Conservation (phyloP, 1,140 invertebrate species). For the Spodoptera frugiperda region DNA sequence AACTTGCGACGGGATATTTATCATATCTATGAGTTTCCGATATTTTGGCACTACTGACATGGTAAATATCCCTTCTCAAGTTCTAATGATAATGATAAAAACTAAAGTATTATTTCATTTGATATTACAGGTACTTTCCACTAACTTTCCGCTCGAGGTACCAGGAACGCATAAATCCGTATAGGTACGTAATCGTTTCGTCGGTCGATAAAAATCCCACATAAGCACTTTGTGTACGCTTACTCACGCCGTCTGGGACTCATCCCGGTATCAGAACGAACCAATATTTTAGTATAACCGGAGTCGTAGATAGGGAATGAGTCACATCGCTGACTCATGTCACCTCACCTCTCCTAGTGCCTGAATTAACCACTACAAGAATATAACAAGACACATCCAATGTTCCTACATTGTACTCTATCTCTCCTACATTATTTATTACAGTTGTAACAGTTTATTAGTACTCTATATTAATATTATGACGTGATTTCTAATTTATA, state of each 20-base stretch:
- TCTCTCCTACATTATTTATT: slow-evolving; percentile 8
- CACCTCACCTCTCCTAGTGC: slow-evolving; percentile 53
- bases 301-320: slow-evolving; percentile 49
- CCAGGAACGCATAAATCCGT: slow-evolving; percentile 6
- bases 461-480: slow-evolving; percentile 18
- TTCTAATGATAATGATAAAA: no score
- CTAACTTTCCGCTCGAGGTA: no score
- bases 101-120: no score
- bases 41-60: no score
- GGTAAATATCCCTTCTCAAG: no score
- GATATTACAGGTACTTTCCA: no score
- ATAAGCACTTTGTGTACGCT: slow-evolving; percentile 57
- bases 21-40: no score
- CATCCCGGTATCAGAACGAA: slow-evolving; percentile 62
- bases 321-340: slow-evolving; percentile 65
- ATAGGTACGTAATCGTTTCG: slow-evolving; percentile 1
- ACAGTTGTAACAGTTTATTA: slow-evolving; percentile 19
- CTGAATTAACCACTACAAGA: slow-evolving; percentile 63
- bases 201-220: slow-evolving; percentile 30
- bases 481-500: slow-evolving; percentile 13
- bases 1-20: no score
- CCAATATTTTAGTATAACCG: slow-evolving; percentile 62
- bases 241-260: slow-evolving; percentile 67
- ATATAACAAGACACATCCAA: slow-evolving; percentile 48
- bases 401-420: slow-evolving; percentile 30